Evolutionary conservation across 2,888 invertebrate species (phyloP).

Genomic region (Diaphora mendica): DNA sequence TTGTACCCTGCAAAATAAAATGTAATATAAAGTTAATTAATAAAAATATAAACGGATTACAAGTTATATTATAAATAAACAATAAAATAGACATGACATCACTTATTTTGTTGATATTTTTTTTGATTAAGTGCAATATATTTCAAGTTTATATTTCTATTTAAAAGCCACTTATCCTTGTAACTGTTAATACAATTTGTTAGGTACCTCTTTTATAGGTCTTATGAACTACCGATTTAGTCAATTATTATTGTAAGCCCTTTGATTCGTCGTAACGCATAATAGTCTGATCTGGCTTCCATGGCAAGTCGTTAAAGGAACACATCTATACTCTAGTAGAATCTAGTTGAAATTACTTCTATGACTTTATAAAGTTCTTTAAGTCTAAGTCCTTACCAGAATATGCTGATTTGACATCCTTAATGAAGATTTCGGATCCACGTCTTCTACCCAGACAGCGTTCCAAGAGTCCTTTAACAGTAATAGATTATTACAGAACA

Average conservation of each 20-base stretch:
- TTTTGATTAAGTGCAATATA: no score
- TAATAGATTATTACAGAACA: background rate
- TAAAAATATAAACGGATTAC: background rate
- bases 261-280: background rate
- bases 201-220: no score
- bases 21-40: background rate
- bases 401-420: constrained; percentile 33
- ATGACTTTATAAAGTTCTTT: background rate
- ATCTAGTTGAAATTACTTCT: background rate
- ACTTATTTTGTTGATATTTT: no score
- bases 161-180: no score
- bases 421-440: constrained; percentile 51
- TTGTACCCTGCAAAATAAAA: constrained; percentile 57
- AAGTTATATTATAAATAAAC: background rate
- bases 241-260: background rate
- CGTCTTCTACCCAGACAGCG: constrained; percentile 67
- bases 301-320: background rate
- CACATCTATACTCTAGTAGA: background rate
- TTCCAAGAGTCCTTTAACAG: constrained; percentile 71
- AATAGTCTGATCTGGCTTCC: background rate
- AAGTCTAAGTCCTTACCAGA: constrained; percentile 36
- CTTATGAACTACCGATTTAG: no score
- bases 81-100: no score
- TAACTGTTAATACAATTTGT: no score
- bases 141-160: no score